Conservation (phyloP, 2,113 vertebrate species). For the Periophthalmus modestus region DNA sequence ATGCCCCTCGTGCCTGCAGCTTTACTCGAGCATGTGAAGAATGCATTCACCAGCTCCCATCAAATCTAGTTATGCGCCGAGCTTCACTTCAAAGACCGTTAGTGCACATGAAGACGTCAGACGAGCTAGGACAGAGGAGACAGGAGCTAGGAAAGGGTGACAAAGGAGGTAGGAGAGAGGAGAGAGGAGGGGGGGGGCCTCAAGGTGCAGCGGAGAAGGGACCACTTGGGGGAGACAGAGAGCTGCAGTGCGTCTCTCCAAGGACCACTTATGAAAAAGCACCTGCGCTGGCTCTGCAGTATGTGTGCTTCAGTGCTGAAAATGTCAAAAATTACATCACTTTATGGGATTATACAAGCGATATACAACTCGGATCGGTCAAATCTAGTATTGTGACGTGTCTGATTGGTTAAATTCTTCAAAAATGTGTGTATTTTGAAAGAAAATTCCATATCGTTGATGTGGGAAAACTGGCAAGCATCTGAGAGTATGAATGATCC, state of each 20-base stretch:
- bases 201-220: conserved; percentile 12
- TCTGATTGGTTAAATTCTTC: too few species aligned
- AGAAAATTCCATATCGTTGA: too few species aligned
- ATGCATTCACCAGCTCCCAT: conserved; percentile 16
- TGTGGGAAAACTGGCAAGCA: too few species aligned
- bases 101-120: conserved; percentile 19
- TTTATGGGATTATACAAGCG: too few species aligned
- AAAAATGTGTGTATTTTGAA: too few species aligned
- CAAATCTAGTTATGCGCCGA: conserved; percentile 12
- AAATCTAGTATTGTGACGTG: too few species aligned
- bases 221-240: conserved; percentile 76
- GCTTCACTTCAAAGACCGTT: conserved; percentile 17
- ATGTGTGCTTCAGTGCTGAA: background rate
- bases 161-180: background rate
- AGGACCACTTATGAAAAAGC: conserved; percentile 29
- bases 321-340: too few species aligned
- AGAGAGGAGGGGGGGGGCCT: too few species aligned
- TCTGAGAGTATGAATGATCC: too few species aligned
- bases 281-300: background rate
- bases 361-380: too few species aligned
- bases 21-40: conserved; percentile 26
- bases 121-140: background rate
- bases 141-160: background rate
- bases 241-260: conserved; percentile 51
- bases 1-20: conserved; percentile 31